Evolutionary conservation across 2,797 vertebrate species (phyloP).

Genomic region (Anabas testudineus): DNA sequence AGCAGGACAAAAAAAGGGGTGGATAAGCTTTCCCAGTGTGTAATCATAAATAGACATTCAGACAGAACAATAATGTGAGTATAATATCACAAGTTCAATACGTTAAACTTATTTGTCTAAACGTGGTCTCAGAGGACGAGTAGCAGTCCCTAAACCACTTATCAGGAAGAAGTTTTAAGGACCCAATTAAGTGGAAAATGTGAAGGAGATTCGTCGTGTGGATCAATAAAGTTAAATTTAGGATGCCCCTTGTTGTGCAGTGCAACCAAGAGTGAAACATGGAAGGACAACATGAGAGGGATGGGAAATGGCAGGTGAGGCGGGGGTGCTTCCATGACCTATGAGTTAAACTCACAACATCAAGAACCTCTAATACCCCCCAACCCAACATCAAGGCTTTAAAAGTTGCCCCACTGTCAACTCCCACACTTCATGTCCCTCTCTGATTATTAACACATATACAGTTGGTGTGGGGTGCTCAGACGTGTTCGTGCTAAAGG

Average conservation of each 20-base stretch:
- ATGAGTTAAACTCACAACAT: slow-evolving; percentile 39
- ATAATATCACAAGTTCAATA: too few species aligned
- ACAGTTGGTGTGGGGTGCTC: slow-evolving; percentile 15
- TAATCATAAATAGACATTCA: background rate
- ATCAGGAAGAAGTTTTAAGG: too few species aligned
- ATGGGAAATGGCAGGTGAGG: slow-evolving; percentile 36
- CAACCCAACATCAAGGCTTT: slow-evolving; percentile 46
- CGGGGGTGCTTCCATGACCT: slow-evolving; percentile 43
- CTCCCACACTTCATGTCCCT: slow-evolving; percentile 36
- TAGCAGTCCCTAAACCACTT: too few species aligned
- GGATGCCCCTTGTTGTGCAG: background rate
- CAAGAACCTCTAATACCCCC: slow-evolving; percentile 20
- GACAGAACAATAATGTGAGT: too few species aligned
- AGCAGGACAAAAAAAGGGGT: too few species aligned
- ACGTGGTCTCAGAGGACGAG: too few species aligned
- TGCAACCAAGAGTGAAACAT: background rate
- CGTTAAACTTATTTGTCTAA: too few species aligned
- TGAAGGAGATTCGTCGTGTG: background rate
- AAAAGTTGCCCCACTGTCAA: slow-evolving; percentile 32
- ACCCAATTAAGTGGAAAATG: too few species aligned
- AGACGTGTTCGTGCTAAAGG: slow-evolving; percentile 9
- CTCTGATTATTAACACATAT: slow-evolving; percentile 39
- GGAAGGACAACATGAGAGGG: slow-evolving; percentile 8
- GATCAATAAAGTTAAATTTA: background rate
- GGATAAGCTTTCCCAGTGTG: too few species aligned